Conservation (phyloP, 2,888 invertebrate genomes). For the Prenolepis imparis region DNA sequence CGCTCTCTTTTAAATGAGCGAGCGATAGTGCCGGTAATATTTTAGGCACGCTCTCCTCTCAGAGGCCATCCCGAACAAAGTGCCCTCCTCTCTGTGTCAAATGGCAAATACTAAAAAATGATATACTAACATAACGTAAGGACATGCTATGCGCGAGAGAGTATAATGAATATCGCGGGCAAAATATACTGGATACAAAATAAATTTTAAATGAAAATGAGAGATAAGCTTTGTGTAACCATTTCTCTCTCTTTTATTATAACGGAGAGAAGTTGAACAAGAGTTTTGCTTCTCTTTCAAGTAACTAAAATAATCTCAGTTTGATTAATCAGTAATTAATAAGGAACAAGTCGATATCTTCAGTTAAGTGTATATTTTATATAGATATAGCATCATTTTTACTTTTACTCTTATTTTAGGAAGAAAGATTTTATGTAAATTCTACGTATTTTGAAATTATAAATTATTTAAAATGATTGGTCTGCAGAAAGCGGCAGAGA, state of each 20-base stretch:
- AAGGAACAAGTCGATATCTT: background rate
- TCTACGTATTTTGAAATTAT: background rate
- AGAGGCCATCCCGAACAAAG: conserved; percentile 29
- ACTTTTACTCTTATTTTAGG: background rate
- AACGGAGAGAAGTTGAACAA: background rate
- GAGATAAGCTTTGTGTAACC: background rate
- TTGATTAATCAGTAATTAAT: background rate
- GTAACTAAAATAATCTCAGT: background rate
- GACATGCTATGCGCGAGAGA: background rate
- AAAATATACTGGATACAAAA: background rate
- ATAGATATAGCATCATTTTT: background rate
- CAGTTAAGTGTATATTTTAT: background rate
- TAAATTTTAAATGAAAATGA: background rate
- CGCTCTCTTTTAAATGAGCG: conserved; percentile 25
- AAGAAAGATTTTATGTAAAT: background rate
- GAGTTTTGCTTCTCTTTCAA: background rate
- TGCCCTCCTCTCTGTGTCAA: conserved; percentile 30
- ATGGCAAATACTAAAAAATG: conserved; percentile 24
- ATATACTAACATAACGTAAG: background rate
- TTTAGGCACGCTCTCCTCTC: conserved; percentile 31
- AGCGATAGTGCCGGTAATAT: conserved; percentile 32
- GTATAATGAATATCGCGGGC: background rate
- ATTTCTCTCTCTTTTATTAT: background rate
- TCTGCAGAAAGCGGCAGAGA: background rate
- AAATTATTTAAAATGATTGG: background rate